Percentiles rank a stretch among this genome's conserved stretches.
These are phyloP conservation scores for Amiota mariae DNA, from an alignment of 2,888 invertebrate species.

Conservation along the genomic window DNA sequence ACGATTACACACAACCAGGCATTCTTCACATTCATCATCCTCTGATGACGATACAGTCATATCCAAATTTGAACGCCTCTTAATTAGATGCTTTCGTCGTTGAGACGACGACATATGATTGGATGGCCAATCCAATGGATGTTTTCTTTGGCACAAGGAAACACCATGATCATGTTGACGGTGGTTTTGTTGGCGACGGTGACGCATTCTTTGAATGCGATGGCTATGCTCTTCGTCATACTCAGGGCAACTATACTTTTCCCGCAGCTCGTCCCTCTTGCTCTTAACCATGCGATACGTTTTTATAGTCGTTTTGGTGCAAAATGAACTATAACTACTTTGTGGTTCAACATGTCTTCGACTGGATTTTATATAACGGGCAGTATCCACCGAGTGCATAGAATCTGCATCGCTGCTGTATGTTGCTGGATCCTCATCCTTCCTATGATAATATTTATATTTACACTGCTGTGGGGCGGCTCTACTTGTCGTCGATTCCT, in stretches of 20 bases:
- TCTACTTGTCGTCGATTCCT: neutral
- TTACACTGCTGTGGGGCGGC: neutral
- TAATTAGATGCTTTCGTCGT: conserved; percentile 57
- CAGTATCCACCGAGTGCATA: conserved; percentile 67
- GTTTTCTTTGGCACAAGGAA: conserved; percentile 39
- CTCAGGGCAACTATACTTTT: conserved; percentile 56
- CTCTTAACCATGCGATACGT: conserved; percentile 60
- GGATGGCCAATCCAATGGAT: conserved; percentile 26
- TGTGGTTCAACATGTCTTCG: conserved; percentile 43
- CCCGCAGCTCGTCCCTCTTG: conserved; percentile 57
- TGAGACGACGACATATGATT: conserved; percentile 28
- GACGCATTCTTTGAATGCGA: conserved; percentile 49
- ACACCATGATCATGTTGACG: conserved; percentile 45
- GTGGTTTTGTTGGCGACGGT: conserved; percentile 41
- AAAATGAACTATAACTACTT: conserved; percentile 32
- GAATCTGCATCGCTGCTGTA: conserved; percentile 59
- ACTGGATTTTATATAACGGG: conserved; percentile 66
- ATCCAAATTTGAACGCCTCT: conserved; percentile 48
- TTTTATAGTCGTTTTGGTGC: conserved; percentile 63
- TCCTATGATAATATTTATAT: neutral
- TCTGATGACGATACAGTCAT: conserved; percentile 47
- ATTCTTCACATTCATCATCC: conserved; percentile 49
- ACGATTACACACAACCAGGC: conserved; percentile 37
- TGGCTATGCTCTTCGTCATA: conserved; percentile 53
- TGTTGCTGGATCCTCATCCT: neutral